Base-by-base conservation (phyloP, 2,113 vertebrate genomes). In the Symphodus melops region DNA sequence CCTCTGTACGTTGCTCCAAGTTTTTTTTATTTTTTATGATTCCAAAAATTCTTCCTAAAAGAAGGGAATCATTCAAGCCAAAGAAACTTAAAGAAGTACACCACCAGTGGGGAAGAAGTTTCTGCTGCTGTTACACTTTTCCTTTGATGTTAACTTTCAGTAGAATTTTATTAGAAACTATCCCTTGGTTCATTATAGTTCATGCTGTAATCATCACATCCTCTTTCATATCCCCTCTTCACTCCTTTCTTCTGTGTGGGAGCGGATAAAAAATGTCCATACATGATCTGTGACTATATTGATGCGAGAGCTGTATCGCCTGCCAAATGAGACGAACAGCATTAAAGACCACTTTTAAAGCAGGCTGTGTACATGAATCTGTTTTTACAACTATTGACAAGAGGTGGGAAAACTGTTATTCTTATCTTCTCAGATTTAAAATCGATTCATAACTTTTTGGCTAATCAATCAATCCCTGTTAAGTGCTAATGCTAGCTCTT, bases 241-340 rank as follows among this genome's bases (percentile, higher is more conserved):
- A 7, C 33, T 19, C n/a, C 23, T 25, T 36, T 59, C 67, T 21
- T 37, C 54, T 52, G 44, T 54, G 57, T 16, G 9, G 28, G 55
- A 1, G 72, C 28, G 23, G 33, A 33, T 36, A 21, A 68, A 68
- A 55, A 6, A 51, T 48, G 63, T 70, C 65, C 10, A 54, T 60
- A 28, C 5, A 48, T 19, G 16, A 41, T 58, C 2, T 63, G 39
- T 57, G 39, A 69, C 66, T 8, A n/a, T 0, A 17, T 59, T 13
- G 55, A 48, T 48, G 17, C 8, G 16, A 48, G 14, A 17, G 46
- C 61, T 37, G 53, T 19, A 66, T 69, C 56, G 80, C 74, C 46
- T 9, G 58, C 16, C n/a, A 46, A 53, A 60, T 68, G 67, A n/a
- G n/a, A n/a, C n/a, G 51, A 59, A 33, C 62, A 77, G 53, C 48